Evolutionary conservation across 2,888 invertebrate genomes (phyloP).

Genomic region (Frankliniella fusca): DNA sequence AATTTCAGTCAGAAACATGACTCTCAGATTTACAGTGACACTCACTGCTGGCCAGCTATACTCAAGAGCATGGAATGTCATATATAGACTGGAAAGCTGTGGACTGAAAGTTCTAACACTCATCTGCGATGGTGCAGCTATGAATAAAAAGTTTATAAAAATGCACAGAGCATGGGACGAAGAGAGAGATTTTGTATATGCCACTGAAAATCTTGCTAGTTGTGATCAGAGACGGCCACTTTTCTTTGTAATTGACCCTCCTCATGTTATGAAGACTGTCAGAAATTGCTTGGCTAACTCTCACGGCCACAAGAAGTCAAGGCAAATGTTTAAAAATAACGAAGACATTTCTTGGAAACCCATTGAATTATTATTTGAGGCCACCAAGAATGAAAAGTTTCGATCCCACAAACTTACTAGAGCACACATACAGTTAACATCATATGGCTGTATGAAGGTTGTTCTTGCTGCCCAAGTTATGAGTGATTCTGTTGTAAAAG

Average conservation of each 20-base stretch:
- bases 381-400: not conserved
- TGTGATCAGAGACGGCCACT: not conserved
- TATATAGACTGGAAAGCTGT: not conserved
- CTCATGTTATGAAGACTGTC: not conserved
- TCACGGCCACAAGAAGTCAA: not conserved
- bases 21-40: too few species aligned
- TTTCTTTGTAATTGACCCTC: not conserved
- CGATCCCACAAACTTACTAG: too few species aligned
- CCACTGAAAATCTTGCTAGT: not conserved
- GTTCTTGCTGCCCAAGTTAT: too few species aligned
- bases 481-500: too few species aligned
- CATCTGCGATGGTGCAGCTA: not conserved
- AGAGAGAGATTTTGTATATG: not conserved
- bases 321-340: not conserved
- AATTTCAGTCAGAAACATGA: too few species aligned
- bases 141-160: not conserved
- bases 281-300: not conserved
- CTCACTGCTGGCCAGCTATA: not conserved
- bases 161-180: not conserved
- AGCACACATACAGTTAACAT: too few species aligned
- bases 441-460: too few species aligned
- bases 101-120: not conserved
- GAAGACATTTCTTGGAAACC: not conserved
- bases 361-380: not conserved
- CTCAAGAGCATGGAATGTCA: not conserved